Conservation (phyloP, 2,113 vertebrate species). For the Sardina pilchardus region DNA sequence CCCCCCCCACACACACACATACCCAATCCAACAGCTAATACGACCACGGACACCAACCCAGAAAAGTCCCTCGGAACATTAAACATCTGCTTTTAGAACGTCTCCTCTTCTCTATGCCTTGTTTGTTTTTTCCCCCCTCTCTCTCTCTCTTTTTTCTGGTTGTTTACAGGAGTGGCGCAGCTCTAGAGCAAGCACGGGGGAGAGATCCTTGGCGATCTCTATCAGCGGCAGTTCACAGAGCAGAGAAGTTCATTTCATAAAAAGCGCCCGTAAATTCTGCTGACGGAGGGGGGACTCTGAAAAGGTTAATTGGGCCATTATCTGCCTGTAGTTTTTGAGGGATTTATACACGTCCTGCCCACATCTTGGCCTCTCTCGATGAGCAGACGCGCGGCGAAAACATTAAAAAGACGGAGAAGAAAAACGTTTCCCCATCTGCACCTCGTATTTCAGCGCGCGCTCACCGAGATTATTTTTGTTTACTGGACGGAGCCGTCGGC, state of each 20-base stretch:
- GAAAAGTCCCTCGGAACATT: not conserved
- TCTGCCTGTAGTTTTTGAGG: slow-evolving; percentile 75
- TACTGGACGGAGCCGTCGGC: not conserved
- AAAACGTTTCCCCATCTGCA: slow-evolving; percentile 35
- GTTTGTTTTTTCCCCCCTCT: not conserved
- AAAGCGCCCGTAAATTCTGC: slow-evolving; percentile 65
- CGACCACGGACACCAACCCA: not conserved
- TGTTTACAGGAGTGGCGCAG: not conserved
- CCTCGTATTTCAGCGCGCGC: slow-evolving; percentile 1
- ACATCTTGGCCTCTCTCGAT: slow-evolving; percentile 54
- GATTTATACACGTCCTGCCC: slow-evolving; percentile 71
- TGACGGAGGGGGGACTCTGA: slow-evolving; percentile 71
- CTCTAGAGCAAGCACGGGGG: slow-evolving; percentile 17
- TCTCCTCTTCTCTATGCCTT: not conserved
- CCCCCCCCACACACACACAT: too few species aligned
- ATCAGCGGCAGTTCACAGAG: slow-evolving; percentile 42
- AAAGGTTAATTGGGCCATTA: slow-evolving; percentile 83
- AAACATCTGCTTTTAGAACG: not conserved
- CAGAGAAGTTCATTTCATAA: slow-evolving; percentile 67
- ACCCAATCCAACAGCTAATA: not conserved
- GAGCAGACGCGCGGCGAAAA: slow-evolving; percentile 33
- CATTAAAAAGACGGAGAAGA: slow-evolving; percentile 22
- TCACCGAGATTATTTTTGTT: slow-evolving; percentile 15
- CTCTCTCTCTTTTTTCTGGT: not conserved
- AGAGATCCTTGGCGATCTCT: slow-evolving; percentile 34